phyloP scores from a whole-genome alignment of 2,797 vertebrate genomes.

The Lophius americanus region DNA sequence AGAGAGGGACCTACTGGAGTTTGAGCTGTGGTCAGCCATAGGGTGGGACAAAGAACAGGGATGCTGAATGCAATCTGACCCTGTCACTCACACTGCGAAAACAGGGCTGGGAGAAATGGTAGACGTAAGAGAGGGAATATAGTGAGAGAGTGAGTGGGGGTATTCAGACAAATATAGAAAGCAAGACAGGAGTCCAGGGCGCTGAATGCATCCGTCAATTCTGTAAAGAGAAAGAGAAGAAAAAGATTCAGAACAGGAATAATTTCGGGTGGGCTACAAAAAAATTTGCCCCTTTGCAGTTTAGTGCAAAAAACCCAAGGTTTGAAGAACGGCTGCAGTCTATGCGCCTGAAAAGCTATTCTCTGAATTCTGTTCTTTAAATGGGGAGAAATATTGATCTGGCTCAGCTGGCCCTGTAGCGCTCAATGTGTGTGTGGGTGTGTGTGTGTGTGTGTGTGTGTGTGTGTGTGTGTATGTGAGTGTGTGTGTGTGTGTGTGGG shows the following conservation, averaged over 20 bases:
- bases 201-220: conserved; percentile 38
- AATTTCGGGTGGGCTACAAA: conserved; percentile 58
- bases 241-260: conserved; percentile 55
- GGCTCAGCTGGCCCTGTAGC: conserved; percentile 92
- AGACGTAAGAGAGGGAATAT: conserved; percentile 30
- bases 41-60: conserved; percentile 64
- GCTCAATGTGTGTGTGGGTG: conserved; percentile 62
- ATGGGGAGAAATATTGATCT: conserved; percentile 99
- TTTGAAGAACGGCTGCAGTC: conserved; percentile 83
- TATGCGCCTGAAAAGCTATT: conserved; percentile 92
- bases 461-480: conserved; percentile 47
- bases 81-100: conserved; percentile 62
- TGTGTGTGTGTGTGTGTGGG: conserved; percentile 41
- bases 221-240: conserved; percentile 40
- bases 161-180: conserved; percentile 42
- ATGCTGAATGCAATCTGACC: conserved; percentile 66
- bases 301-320: conserved; percentile 73
- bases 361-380: conserved; percentile 99
- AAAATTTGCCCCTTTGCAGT: conserved; percentile 65
- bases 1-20: conserved; percentile 40
- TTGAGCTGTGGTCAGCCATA: conserved; percentile 66
- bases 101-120: conserved; percentile 15
- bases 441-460: conserved; percentile 57
- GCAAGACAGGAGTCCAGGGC: conserved; percentile 33
- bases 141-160: conserved; percentile 23